Evolutionary conservation across 2,113 vertebrate species (phyloP), one percentile per base, ranked within the genome.

Genomic region (Agapornis roseicollis): DNA sequence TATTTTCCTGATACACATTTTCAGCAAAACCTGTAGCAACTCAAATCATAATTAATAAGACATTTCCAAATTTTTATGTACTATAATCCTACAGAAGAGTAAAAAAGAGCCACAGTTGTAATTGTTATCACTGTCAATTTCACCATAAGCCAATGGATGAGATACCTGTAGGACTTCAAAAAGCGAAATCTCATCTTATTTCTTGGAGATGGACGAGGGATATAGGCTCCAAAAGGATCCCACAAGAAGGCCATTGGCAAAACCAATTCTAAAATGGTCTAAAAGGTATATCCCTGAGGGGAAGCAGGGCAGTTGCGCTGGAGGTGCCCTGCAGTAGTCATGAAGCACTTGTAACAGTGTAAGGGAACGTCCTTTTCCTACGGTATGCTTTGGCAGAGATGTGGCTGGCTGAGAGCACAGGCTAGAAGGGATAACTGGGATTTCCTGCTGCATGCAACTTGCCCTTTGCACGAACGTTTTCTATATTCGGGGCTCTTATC

Each of bases 151-250:
- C 90, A 89, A 37, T n/a, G 95, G 70, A 70, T 89, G 27, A 72
- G 60, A 74, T 99, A 99, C 98, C 98, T 99, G 98, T 98, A 99
- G 47, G 98, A 99, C 93, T 99, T 99, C 78, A 98, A 97, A 94
- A 99, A 98, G 50, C 96, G 97, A 64, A 98, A 97, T 94, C 98
- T 98, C 93, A 98, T 97, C 94, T 97, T 98, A 94, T 97, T 97
- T 96, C 96, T 98, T 88, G 97, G 91, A 92, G 98, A 88, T 3
- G 84, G 84, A 94, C 69, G 93, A 87, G 97, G 87, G 64, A 78
- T 81, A 55, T 97, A 95, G 66, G 83, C 78, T 97, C 97, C 97
- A 12, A 95, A 84, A 77, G 94, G 90, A 90, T 98, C 98, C 98
- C 97, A 97, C n/a, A 93, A 82, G 90, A 98, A 98, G 92, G 98